These are phyloP conservation scores for Eupithecia centaureata DNA, from an alignment of 2,888 invertebrate genomes.

Conservation along the genomic window DNA sequence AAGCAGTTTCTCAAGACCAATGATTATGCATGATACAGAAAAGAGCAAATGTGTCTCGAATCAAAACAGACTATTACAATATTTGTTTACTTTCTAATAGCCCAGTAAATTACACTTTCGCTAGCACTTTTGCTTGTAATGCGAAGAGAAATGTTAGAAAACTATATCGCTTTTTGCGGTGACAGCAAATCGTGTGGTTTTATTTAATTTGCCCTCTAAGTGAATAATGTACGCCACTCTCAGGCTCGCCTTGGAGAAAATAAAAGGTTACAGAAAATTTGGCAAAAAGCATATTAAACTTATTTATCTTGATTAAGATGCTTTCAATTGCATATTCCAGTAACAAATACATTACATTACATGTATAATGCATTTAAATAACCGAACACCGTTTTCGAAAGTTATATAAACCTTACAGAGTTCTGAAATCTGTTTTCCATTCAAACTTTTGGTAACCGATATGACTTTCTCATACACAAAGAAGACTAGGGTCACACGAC, in stretches of 20 bases:
- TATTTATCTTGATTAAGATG: background rate
- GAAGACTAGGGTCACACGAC: background rate
- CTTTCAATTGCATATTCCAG: background rate
- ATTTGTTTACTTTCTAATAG: slow-evolving; percentile 62
- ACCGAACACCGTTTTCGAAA: background rate
- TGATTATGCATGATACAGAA: slow-evolving; percentile 31
- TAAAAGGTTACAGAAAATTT: background rate
- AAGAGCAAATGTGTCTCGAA: slow-evolving; percentile 32
- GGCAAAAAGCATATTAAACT: background rate
- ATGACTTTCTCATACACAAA: background rate
- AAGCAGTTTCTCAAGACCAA: background rate
- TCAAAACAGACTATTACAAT: slow-evolving; percentile 32
- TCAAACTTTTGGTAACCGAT: background rate
- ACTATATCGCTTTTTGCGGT: slow-evolving; percentile 49
- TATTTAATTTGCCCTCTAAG: slow-evolving; percentile 45
- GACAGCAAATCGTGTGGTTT: slow-evolving; percentile 53
- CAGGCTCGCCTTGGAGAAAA: slow-evolving; percentile 3
- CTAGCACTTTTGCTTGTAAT: slow-evolving; percentile 42
- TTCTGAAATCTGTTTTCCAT: background rate
- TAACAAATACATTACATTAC: background rate
- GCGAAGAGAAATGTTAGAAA: slow-evolving; percentile 61
- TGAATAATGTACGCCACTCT: slow-evolving; percentile 6
- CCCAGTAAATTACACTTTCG: slow-evolving; percentile 63
- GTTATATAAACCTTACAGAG: background rate
- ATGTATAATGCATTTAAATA: background rate